phyloP scores from a whole-genome alignment of 2,888 invertebrate genomes.

The Carpatolechia fugitivella region DNA sequence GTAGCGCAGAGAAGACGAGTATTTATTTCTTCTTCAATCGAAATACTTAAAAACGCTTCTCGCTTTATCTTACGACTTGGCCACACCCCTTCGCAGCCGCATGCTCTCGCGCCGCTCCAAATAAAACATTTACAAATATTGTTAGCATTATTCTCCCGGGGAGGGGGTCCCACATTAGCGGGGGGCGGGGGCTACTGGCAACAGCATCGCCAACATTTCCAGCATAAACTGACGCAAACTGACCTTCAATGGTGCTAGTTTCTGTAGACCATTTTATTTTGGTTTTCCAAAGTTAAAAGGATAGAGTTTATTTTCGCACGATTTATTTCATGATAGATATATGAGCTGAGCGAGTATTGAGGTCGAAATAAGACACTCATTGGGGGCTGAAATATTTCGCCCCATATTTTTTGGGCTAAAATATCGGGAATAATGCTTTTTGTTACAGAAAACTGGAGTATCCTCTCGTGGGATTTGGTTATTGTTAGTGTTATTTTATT shows the following conservation, averaged over 20 bases:
- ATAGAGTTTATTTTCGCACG: neutral
- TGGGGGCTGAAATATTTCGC: constrained; percentile 6
- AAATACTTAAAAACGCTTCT: too few relatives aligned
- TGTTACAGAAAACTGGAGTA: constrained; percentile 1
- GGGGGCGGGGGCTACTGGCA: constrained; percentile 19
- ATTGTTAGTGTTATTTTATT: neutral
- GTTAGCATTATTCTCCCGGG: constrained; percentile 51
- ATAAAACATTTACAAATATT: constrained; percentile 78
- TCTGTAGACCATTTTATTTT: too few relatives aligned
- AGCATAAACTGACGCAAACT: too few relatives aligned
- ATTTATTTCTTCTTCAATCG: too few relatives aligned
- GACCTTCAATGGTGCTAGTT: too few relatives aligned
- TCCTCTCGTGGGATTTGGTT: constrained; percentile 1
- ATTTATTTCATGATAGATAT: too few relatives aligned
- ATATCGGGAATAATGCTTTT: neutral
- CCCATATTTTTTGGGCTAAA: constrained; percentile 3
- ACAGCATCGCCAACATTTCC: neutral
- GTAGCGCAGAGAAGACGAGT: too few relatives aligned
- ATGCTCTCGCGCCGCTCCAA: constrained; percentile 51
- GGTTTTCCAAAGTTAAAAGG: neutral
- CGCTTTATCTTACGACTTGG: constrained; percentile 26
- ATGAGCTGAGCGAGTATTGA: too few relatives aligned
- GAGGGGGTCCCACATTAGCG: constrained; percentile 2
- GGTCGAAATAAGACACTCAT: constrained; percentile 5
- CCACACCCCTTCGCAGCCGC: constrained; percentile 20